Base-by-base conservation (phyloP, 2,797 vertebrate genomes). In the Acrossocheilus fasciatus region DNA sequence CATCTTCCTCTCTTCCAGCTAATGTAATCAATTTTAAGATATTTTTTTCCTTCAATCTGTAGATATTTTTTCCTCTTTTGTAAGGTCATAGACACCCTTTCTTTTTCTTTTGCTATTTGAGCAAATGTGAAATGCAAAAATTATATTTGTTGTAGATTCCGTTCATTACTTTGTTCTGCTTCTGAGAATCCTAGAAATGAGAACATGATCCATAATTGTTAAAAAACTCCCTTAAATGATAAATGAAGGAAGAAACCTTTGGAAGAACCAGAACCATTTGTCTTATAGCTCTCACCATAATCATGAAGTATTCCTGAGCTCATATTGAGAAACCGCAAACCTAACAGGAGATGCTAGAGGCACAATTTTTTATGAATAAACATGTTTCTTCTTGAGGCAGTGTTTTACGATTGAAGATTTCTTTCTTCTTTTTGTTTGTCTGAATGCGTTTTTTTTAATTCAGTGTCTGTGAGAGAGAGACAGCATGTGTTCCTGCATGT, bases 271-370 rank as follows among this genome's bases (percentile, higher is more conserved):
- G 26, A 26, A 26, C 26, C 26, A 26, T 83, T 66, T 64, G 75
- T 30, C 41, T 62, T 8, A 11, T 26, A 70, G 34, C 23, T 10
- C 34, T 26, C 14, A 9, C 66, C 66, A 36, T 83, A 50, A 50
- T 83, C 30, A 76, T 82, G 39, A 75, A 75, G 43, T 83, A 18
- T 76, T 66, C 82, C 57, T 64, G 17, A 75, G 30, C 30, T 83
- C 43, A 39, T 39, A 50, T 64, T 83, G 20, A 34, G 74, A 50
- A 70, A 50, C 45, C 23, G 39, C 34, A 82, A 70, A 70, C 69
- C 43, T 66, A n/a, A 64, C 18, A 47, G 39, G 45, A 75, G 30
- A 74, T 39, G 43, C 41, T 50, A 18, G 30, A 62, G 54, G 72
- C 41, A 47, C 4, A 39, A 17, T 41, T 26, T 57, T 57, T 78